phyloP scores from a whole-genome alignment of 1,140 invertebrate species.

The Cydia amplana region DNA sequence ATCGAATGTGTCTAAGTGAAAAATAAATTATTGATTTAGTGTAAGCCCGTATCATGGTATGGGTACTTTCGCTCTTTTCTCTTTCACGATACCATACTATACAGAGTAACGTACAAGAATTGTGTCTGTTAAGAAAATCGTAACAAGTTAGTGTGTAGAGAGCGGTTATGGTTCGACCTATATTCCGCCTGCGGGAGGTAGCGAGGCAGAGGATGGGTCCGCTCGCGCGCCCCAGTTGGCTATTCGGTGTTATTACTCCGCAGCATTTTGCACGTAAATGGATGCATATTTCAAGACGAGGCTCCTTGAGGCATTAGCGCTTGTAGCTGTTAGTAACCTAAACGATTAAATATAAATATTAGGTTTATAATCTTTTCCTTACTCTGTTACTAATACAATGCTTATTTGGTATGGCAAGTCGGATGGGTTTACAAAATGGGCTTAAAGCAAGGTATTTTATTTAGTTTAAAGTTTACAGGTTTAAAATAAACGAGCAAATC shows the following conservation, averaged over 20 bases:
- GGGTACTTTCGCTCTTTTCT: neutral
- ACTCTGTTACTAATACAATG: neutral
- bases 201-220: conserved; percentile 11
- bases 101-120: neutral
- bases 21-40: neutral
- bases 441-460: no score
- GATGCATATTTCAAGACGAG: neutral
- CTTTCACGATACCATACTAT: neutral
- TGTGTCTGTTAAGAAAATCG: neutral
- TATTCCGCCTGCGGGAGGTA: conserved; percentile 21
- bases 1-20: neutral
- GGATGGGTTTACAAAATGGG: no score
- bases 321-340: neutral
- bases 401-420: neutral
- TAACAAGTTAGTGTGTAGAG: neutral
- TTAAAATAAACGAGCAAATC: neutral
- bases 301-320: neutral
- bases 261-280: conserved; percentile 3
- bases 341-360: neutral
- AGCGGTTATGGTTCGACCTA: conserved; percentile 11
- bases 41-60: neutral
- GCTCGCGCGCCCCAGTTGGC: conserved; percentile 11
- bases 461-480: neutral
- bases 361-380: neutral
- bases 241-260: conserved; percentile 10